Evolutionary conservation across 2,888 invertebrate species (phyloP), one percentile per base, ranked within the genome.

Genomic region (Leptarthrus brevirostris): DNA sequence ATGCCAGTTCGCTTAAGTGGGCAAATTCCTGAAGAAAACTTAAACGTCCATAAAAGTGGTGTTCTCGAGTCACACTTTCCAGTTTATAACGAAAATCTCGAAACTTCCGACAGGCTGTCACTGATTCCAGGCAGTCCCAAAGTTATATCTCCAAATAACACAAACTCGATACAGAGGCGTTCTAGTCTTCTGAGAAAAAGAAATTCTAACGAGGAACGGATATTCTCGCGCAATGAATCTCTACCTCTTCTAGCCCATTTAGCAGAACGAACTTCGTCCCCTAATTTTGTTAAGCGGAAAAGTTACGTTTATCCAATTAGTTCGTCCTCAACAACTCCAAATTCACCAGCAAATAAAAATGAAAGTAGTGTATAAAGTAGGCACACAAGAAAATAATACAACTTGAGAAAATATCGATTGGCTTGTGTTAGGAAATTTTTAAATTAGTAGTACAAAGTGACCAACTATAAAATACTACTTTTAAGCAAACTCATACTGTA

Each of bases 281-380:
- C 89, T 53, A 87, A 87, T 80, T 88, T 87, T 79, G 88, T 89
- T 1, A 87, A 89, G 76, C 86, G 90, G 76, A 89, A 90, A 80
- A 89, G 89, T 79, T 88, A 88, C 80, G 87, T 90, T 54, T 90
- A 90, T 83, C 90, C 90, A 71, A 86, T 88, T 74, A 86, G 86
- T 20, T 86, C 86, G 16, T 54, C 74, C 22, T 70, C 74, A 78
- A 82, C 76, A n/a, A 54, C 75, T 14, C 69, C 73, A 18, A 76
- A 77, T 73, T 61, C 77, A 71, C 75, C 76, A 40, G 34, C 76
- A 34, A 78, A 71, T 69, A 79, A 78, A 70, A 78, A 76, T 18
- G 79, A 79, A 64, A 79, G 78, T 56, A 78, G 77, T 58, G n/a
- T n/a, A n/a, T n/a, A n/a, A n/a, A n/a, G n/a, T n/a, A n/a, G 79